These are phyloP conservation scores for Peribatodes rhomboidaria DNA, from an alignment of 2,888 invertebrate species.

Conservation along the genomic window DNA sequence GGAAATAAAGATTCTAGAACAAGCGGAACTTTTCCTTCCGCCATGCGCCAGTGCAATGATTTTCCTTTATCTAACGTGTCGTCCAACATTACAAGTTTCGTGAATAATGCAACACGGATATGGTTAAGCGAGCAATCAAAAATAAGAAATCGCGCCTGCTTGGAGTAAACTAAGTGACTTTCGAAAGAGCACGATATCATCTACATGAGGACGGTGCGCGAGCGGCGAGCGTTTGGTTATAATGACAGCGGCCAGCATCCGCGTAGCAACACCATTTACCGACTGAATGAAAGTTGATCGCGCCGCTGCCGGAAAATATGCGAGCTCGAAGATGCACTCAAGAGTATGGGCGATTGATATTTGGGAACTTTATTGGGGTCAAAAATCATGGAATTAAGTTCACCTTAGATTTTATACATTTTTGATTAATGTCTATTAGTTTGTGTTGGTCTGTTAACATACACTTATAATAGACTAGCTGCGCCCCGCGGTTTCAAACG, in stretches of 20 bases:
- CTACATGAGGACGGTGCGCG: constrained; percentile 79
- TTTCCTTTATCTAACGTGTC: not conserved
- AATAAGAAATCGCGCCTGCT: constrained; percentile 56
- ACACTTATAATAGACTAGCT: too few relatives aligned
- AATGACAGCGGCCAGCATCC: constrained; percentile 80
- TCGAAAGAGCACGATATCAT: constrained; percentile 82
- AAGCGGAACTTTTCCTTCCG: not conserved
- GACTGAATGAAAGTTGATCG: constrained; percentile 84
- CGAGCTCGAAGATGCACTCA: constrained; percentile 58
- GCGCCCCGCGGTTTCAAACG: too few relatives aligned
- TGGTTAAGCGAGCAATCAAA: constrained; percentile 49
- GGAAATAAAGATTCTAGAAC: not conserved
- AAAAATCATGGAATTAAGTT: not conserved
- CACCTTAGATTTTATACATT: not conserved
- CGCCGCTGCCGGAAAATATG: constrained; percentile 67
- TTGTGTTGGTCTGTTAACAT: too few relatives aligned
- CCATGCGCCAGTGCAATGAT: not conserved
- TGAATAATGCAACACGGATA: constrained; percentile 35
- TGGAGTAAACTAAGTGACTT: constrained; percentile 70
- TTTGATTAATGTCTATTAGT: not conserved
- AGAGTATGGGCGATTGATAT: constrained; percentile 1
- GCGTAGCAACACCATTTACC: constrained; percentile 83
- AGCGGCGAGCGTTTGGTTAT: constrained; percentile 77
- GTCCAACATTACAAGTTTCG: constrained; percentile 1
- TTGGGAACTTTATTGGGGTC: not conserved